A percentile compares a stretch with the other conserved stretches of the same genome.
Evolutionary conservation across 2,797 vertebrate species (phyloP).

Genomic region (Acropternis orthonyx): DNA sequence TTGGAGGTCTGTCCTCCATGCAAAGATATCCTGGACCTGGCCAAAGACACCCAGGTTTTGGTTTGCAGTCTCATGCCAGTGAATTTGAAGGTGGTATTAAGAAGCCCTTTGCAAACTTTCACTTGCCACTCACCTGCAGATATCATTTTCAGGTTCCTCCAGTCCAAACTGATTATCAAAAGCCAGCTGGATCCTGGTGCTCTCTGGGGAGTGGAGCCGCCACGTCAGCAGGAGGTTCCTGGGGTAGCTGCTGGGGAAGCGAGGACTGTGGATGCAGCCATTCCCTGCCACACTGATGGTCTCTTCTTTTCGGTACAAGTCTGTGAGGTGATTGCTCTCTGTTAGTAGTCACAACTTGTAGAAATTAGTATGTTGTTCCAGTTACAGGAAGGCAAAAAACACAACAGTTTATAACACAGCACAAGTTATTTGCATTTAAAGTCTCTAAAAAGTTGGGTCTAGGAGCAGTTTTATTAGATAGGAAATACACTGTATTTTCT

Average conservation of each 20-base stretch:
- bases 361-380: constrained; percentile 85
- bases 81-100: background rate
- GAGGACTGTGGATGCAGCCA: constrained; percentile 89
- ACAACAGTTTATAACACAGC: constrained; percentile 68
- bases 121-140: constrained; percentile 87
- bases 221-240: constrained; percentile 92
- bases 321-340: constrained; percentile 93
- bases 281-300: constrained; percentile 83
- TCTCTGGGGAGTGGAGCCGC: constrained; percentile 85
- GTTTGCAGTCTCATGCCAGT: background rate
- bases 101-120: background rate
- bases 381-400: constrained; percentile 75
- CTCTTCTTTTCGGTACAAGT: constrained; percentile 93
- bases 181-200: constrained; percentile 87
- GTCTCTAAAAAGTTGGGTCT: background rate
- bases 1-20: background rate
- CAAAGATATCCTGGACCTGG: fast-evolving
- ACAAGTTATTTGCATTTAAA: constrained; percentile 18
- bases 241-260: constrained; percentile 93
- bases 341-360: constrained; percentile 91
- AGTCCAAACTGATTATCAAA: constrained; percentile 92
- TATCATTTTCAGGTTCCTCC: constrained; percentile 91
- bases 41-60: background rate
- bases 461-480: background rate
- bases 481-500: background rate